Base-by-base conservation (phyloP, 1,140 invertebrate species). In the Oreohelix idahoensis region DNA sequence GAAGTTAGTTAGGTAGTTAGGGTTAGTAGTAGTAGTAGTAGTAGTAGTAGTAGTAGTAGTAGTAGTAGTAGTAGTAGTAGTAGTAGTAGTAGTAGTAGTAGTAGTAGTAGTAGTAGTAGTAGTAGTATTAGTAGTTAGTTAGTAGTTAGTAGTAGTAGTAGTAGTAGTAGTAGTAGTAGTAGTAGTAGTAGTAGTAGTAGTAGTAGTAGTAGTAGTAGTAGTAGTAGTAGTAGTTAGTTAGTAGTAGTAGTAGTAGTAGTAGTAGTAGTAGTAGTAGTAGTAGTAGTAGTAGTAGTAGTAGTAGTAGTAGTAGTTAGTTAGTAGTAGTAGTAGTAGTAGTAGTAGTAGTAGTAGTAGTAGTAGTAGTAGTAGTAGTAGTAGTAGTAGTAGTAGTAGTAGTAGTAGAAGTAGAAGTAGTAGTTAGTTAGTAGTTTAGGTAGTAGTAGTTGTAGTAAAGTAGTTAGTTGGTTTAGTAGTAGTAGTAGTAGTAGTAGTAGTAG, bases 181-280 rank as follows among this genome's bases (percentile, higher is more conserved):
- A 58, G 4, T 23, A 58, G 26, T 69, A n/a, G n/a, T n/a, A n/a
- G n/a, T n/a, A 69, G 63, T n/a, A n/a, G n/a, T n/a, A n/a, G n/a
- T 58, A 23, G 69, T 71, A 71, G 69, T 71, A 71, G 69, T 71
- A 35, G 69, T 71, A 71, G 23, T 35, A 71, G 45, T 49, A 49
- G 45, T 49, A 17, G 17, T n/a, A n/a, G n/a, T n/a, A n/a, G n/a
- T n/a, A n/a, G n/a, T n/a, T n/a, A n/a, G n/a, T n/a, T n/a, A n/a
- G n/a, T n/a, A n/a, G n/a, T n/a, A n/a, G 15, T 71, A 35, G 69
- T 71, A 71, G 69, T 71, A 71, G 32, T 71, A 71, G 69, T 71
- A 71, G 29, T 35, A 71, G 15, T 71, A 35, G 69, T 71, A 71
- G 69, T 71, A 71, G 69, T 71, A 26, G 51, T 58, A 58, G 23